Evolutionary conservation across 2,888 invertebrate species (phyloP), one percentile per base, ranked within the genome.

Genomic region (Nomada hirtipes): DNA sequence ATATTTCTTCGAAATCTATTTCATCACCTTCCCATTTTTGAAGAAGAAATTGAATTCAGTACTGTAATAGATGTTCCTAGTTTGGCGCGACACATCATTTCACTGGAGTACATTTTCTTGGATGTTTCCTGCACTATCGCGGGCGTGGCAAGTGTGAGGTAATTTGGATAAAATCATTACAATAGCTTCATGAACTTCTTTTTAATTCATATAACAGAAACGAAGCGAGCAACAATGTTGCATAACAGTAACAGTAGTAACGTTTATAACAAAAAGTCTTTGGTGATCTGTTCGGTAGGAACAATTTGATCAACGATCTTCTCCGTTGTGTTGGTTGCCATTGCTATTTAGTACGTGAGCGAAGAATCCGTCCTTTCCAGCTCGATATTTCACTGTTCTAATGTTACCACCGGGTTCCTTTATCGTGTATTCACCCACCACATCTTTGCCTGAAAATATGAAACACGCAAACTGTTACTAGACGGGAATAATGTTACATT

Each of bases 371-470:
- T 92, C 91, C 86, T 95, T 95, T 88, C 96, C 96, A 53, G 96
- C 96, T 90, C 95, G 95, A 94, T 96, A 96, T 88, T 96, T 95
- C 42, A 96, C 96, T 90, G 95, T 96, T 90, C 96, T 94, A 90
- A 94, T 94, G 70, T 96, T 95, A 89, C 96, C 96, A 88, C 96
- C 96, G 15, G 96, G 96, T 89, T 96, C 96, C 47, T 96, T 94
- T 11, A 96, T 94, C 82, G 95, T 95, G 90, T 96, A 96, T 23
- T 95, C 95, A 92, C 97, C 97, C 94, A 96, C 96, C 29, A 97
- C 97, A 15, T 96, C 96, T 91, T 97, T 96, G 4, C 97, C 97
- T 91, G 68, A n/a, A n/a, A 47, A 29, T 50, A 53, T n/a, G 20
- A 50, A 60, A 47, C 11, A 47, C 11, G 47, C 47, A 47, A 15